Base-by-base conservation (phyloP, 2,797 vertebrate genomes). In the Cyprinella venusta region DNA sequence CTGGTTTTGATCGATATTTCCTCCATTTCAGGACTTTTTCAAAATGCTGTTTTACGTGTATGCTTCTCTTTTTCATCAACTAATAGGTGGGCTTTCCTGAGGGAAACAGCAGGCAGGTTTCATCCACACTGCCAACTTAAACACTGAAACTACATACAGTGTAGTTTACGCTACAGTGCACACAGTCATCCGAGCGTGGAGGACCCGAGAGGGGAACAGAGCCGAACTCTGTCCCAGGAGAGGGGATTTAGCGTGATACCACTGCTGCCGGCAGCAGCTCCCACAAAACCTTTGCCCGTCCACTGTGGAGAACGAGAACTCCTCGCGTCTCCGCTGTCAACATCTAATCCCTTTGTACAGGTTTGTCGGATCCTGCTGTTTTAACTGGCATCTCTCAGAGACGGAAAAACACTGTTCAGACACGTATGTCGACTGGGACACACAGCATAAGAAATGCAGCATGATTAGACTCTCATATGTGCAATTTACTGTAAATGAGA, bases 41-140 rank as follows among this genome's bases (percentile, higher is more conserved):
- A 79, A 81, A 88, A 76, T 76, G 48, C 36, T 90, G 75, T 75
- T 76, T 54, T 65, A 10, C 8, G 13, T 9, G 8, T n/a, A 19
- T 59, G 76, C 87, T 87, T 84, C 80, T 68, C 42, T 38, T 61
- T 74, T 87, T 81, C 76, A 70, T 63, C 18, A 21, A 64, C 74
- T 84, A 80, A 83, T 83, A 83, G 64, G 83, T 76, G 86, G 86
- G 82, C 87, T 84, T 85, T 87, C 87, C 83, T 67, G 77, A 52
- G 82, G 88, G 83, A 80, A 38, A 54, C 52, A 61, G 80, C 33
- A 81, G 87, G 76, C 86, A 86, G 89, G 87, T 90, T 90, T 67
- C 36, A 80, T 80, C 42, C 18, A 36, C 5, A 69, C 84, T 88
- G 93, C 93, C 93, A 94, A 94, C 81, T 90, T 90, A 93, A 95